Evolutionary conservation across 2,888 invertebrate genomes (phyloP), one percentile per base, ranked within the genome.

Genomic region (Cephus sareptanus): DNA sequence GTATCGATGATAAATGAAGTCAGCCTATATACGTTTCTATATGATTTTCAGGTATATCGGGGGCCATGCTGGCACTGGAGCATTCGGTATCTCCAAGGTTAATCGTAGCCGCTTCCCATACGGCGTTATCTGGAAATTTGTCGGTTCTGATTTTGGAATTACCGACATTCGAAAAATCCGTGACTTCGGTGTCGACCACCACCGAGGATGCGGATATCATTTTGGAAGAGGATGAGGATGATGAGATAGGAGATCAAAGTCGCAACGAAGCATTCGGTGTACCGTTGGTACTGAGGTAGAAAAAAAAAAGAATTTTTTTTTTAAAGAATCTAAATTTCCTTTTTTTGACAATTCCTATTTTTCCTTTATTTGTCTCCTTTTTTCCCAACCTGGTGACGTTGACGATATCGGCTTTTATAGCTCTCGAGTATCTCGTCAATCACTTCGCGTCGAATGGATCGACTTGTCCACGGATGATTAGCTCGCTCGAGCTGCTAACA

Each of bases 111-210:
- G 93, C 94, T 83, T 94, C 95, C 74, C 95, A 96, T 89, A 95
- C 95, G 80, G 96, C 96, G 40, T 92, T 97, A 85, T 96, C 96
- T 84, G 96, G 96, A 83, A 96, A 97, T 91, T 94, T 97, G 80
- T 95, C 95, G 89, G 94, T 97, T 84, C 94, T 94, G 90, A 94
- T 96, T 85, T 88, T 92, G 75, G 92, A 93, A 31, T 89, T 92
- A 35, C 90, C 92, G 35, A 90, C 91, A 83, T 88, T 91, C 94
- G 93, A 88, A 78, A 83, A 75, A 78, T 80, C 34, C 76, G 76
- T 75, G 35, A 80, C 70, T 79, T 75, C 77, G 75, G 77, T 40
- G 71, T 75, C 78, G 77, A 83, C 84, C 30, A 83, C 82, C 33
- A 80, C 81, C 79, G 81, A 84, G 75, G 83, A 83, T 75, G 81